Conservation (phyloP, 2,888 invertebrate genomes). For the Volucella bombylans region DNA sequence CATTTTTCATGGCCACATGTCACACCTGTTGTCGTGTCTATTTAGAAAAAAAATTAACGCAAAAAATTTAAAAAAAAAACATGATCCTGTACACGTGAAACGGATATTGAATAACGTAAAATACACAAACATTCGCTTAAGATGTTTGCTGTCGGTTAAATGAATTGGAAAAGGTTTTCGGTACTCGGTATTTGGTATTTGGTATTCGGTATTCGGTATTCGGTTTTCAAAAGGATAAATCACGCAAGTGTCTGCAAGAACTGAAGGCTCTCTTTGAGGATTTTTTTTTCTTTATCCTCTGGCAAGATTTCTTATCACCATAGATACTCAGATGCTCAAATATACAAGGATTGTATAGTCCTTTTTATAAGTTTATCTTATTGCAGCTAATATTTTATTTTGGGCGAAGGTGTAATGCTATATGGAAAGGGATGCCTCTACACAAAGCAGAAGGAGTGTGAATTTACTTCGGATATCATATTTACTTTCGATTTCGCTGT, state of each 20-base stretch:
- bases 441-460: neutral
- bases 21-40: conserved; percentile 52
- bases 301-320: conserved; percentile 44
- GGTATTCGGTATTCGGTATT: too few species aligned
- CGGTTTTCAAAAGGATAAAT: conserved; percentile 25
- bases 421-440: too few species aligned
- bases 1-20: conserved; percentile 13
- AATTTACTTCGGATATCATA: neutral
- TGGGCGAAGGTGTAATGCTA: too few species aligned
- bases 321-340: neutral
- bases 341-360: conserved; percentile 22
- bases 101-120: conserved; percentile 31
- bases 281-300: conserved; percentile 2
- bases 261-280: conserved; percentile 14
- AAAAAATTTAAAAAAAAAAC: conserved; percentile 18
- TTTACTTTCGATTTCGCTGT: neutral
- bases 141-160: conserved; percentile 33
- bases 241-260: conserved; percentile 40
- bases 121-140: conserved; percentile 20
- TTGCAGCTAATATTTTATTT: neutral
- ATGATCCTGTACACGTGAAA: conserved; percentile 9
- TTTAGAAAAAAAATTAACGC: neutral
- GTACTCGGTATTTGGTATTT: too few species aligned
- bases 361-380: neutral
- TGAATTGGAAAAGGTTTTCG: conserved; percentile 28